Percentiles rank a stretch among this genome's conserved stretches.
Conservation (phyloP, 2,113 vertebrate species). For the Callospermophilus lateralis region DNA sequence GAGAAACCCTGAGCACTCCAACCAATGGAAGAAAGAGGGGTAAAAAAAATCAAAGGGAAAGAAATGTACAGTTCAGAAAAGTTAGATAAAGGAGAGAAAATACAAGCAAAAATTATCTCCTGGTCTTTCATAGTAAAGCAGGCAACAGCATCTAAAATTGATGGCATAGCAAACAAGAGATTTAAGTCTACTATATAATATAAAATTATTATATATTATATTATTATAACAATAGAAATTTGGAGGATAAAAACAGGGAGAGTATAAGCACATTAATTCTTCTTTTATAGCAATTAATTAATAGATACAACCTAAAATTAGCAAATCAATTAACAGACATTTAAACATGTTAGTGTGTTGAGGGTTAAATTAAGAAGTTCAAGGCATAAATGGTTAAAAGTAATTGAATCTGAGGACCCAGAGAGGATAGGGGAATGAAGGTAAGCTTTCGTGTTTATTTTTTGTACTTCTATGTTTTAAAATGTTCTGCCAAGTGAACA, state of each 20-base stretch:
- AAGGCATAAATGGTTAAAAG: neutral
- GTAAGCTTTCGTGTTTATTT: neutral
- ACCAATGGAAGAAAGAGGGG: neutral
- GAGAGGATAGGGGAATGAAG: neutral
- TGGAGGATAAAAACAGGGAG: neutral
- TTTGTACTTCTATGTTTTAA: neutral
- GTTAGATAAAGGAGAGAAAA: neutral
- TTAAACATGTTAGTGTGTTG: neutral
- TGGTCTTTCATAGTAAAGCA: neutral
- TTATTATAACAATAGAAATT: neutral
- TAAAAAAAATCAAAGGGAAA: neutral
- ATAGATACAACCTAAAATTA: neutral
- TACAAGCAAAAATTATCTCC: neutral
- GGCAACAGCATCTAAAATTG: neutral
- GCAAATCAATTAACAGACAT: neutral
- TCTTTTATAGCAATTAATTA: neutral
- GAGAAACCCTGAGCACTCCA: neutral
- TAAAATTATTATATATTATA: too few species aligned
- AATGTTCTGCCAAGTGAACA: neutral
- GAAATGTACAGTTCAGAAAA: neutral
- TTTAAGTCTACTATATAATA: neutral
- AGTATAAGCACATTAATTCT: neutral
- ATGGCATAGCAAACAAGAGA: neutral
- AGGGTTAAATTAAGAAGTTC: neutral
- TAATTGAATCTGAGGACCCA: neutral